Base-by-base conservation (phyloP, 2,888 invertebrate genomes). In the Diloba caeruleocephala region DNA sequence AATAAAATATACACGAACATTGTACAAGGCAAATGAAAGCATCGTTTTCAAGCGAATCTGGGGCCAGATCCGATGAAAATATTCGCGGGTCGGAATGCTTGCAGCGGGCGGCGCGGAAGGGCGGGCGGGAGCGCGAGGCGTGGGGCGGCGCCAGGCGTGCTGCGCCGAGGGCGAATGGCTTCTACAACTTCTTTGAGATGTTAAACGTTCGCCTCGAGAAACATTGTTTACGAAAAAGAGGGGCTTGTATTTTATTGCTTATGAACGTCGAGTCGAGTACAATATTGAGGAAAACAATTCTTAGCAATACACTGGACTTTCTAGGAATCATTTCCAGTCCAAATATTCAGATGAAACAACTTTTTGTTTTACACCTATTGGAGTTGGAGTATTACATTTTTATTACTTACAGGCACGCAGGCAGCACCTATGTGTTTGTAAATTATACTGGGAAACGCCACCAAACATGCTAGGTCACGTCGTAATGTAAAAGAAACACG, bases 161-260 rank as follows among this genome's bases (percentile, higher is more conserved):
- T 38, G 48, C 15, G 49, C 45, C 42, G 37, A 51, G 44, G 67
- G 61, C 61, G 64, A 51, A 51, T 39, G 42, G 65, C 62, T 72
- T 63, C 52, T 68, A 67, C 64, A 61, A 64, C 60, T 76, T 76
- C 82, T 86, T 85, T 84, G 86, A 84, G 76, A 87, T 86, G 84
- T 79, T 83, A 85, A 87, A 79, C 80, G 71, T 66, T 79, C 65
- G 74, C 75, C 70, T 70, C 72, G 71, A 80, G 76, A 71, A 80
- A 83, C 81, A 80, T 77, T 84, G 85, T 83, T 84, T 81, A 71
- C 73, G 66, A 68, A 71, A 74, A 70, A 74, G 59, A 74, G 76
- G 68, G 75, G 71, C 69, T 74, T 73, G 66, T 75, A 68, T 78
- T 87, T 84, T 85, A 85, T 85, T 83, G 82, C 84, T 78, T 81